A percentile compares a stretch with the other conserved stretches of the same genome.
phyloP scores from a whole-genome alignment of 2,888 invertebrate genomes.

The Stramonita haemastoma region DNA sequence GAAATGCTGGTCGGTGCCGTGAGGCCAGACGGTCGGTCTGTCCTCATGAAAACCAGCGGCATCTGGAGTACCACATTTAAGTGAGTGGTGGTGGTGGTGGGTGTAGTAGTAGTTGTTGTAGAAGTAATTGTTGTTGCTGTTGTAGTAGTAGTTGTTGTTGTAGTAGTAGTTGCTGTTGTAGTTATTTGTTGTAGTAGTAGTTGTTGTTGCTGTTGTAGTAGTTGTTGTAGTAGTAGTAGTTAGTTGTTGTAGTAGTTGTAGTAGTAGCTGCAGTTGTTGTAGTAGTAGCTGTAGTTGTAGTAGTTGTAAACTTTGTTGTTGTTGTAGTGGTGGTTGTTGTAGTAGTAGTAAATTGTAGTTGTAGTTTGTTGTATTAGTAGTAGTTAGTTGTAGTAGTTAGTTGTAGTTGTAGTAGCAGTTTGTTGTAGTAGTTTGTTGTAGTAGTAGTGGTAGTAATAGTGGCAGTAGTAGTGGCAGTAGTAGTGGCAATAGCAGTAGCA shows the following conservation, averaged over 20 bases:
- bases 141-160: neutral
- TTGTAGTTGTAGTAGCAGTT: no score
- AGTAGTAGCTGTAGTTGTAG: neutral
- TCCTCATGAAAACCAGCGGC: neutral
- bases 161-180: neutral
- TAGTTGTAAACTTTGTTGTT: neutral
- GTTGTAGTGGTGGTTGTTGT: neutral
- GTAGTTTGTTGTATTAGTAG: neutral
- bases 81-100: slow-evolving; percentile 10
- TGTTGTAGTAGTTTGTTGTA: neutral
- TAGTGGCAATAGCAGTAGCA: no score
- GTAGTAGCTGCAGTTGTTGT: neutral
- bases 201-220: no score
- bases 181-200: no score
- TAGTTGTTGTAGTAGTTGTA: neutral
- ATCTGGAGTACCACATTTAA: neutral
- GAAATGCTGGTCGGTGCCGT: neutral
- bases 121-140: neutral
- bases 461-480: no score
- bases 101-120: neutral
- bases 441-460: neutral
- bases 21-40: neutral
- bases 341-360: neutral
- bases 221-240: neutral
- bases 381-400: neutral